Conservation (phyloP, 2,888 invertebrate species). For the Pegoplata infirma region DNA sequence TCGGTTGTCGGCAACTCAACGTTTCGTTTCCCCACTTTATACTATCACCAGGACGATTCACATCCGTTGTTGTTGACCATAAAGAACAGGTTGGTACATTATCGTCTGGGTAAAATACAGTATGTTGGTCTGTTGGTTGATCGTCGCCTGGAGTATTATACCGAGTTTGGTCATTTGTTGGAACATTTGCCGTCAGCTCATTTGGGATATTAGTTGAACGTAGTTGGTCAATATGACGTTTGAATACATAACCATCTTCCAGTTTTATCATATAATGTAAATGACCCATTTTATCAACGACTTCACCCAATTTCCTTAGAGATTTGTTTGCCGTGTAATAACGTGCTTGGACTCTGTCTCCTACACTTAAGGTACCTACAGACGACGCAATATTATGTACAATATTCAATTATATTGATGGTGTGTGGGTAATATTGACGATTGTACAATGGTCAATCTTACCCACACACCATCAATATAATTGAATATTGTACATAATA, state of each 20-base stretch:
- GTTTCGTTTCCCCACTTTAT: background rate
- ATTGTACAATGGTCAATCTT: too few relatives aligned
- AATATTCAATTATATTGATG: too few relatives aligned
- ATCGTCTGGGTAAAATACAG: background rate
- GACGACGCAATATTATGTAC: too few relatives aligned
- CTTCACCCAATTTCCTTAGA: conserved; percentile 8
- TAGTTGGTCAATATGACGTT: conserved; percentile 24
- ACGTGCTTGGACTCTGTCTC: conserved; percentile 24
- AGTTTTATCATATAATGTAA: conserved; percentile 25
- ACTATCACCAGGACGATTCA: background rate
- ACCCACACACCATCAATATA: too few relatives aligned
- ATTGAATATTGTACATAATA: too few relatives aligned
- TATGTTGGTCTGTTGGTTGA: background rate
- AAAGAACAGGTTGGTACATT: background rate
- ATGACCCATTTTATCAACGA: conserved; percentile 18
- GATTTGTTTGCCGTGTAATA: conserved; percentile 22
- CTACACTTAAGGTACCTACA: too few relatives aligned
- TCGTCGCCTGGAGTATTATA: background rate
- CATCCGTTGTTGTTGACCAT: background rate
- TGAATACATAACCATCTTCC: conserved; percentile 15
- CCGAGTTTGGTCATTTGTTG: background rate
- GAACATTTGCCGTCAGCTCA: background rate
- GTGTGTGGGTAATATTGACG: too few relatives aligned
- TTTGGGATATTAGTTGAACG: background rate
- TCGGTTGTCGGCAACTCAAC: background rate